Evolutionary conservation across 2,888 invertebrate genomes (phyloP).

Genomic region (Oscheius myriophilus): DNA sequence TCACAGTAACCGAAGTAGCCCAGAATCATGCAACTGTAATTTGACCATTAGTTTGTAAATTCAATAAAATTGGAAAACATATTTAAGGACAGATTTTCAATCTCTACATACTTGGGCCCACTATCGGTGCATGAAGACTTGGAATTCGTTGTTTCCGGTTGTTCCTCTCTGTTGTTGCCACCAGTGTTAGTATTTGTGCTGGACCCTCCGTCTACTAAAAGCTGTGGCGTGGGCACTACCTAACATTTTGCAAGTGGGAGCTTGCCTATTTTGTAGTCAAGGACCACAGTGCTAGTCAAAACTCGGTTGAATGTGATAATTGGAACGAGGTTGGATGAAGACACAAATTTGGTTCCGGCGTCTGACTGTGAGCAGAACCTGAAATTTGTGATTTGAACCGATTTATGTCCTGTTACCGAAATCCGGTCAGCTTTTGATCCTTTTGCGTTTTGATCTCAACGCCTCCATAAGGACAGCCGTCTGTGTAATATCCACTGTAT

Average conservation of each 20-base stretch:
- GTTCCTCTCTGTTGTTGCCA: background rate
- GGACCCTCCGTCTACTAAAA: too few relatives aligned
- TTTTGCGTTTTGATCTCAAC: slow-evolving; percentile 58
- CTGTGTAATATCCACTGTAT: slow-evolving; percentile 46
- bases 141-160: background rate
- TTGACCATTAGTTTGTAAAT: background rate
- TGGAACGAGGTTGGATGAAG: slow-evolving; percentile 42
- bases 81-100: background rate
- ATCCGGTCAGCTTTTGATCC: slow-evolving; percentile 51
- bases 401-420: slow-evolving; percentile 35
- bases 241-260: too few relatives aligned
- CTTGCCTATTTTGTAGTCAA: slow-evolving; percentile 32
- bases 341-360: slow-evolving; percentile 36
- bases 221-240: too few relatives aligned
- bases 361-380: slow-evolving; percentile 51
- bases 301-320: slow-evolving; percentile 53
- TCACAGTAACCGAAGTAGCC: slow-evolving; percentile 21
- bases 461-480: slow-evolving; percentile 65
- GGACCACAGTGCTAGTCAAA: slow-evolving; percentile 33
- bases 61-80: background rate
- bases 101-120: background rate
- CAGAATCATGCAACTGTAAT: slow-evolving; percentile 19
- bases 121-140: background rate
- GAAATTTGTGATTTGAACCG: background rate
- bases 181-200: background rate